phyloP scores from a whole-genome alignment of 2,888 invertebrate genomes.

The Isoperla grammatica region DNA sequence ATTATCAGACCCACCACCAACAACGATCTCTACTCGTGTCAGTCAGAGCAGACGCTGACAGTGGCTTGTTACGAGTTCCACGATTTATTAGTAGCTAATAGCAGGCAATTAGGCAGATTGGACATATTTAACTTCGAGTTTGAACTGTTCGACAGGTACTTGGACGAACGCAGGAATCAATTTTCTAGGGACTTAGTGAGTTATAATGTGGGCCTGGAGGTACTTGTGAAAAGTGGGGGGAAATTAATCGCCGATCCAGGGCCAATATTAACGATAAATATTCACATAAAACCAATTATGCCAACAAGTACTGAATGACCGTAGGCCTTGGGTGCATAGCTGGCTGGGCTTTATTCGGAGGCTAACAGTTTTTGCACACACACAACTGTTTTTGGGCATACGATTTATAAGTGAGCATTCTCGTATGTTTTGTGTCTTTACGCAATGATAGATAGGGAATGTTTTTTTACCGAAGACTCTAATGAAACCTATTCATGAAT shows the following conservation, averaged over 20 bases:
- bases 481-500: too few species aligned
- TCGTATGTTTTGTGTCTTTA: too few species aligned
- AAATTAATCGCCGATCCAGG: conserved; percentile 12
- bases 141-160: background rate
- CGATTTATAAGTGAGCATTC: too few species aligned
- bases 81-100: conserved; percentile 17
- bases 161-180: background rate
- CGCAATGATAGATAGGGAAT: too few species aligned
- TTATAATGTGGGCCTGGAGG: conserved; percentile 1
- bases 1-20: conserved; percentile 6
- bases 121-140: background rate
- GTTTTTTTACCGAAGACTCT: too few species aligned
- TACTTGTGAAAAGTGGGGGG: background rate
- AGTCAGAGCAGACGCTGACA: too few species aligned
- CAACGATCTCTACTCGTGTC: background rate
- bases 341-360: too few species aligned
- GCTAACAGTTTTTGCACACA: too few species aligned
- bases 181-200: background rate
- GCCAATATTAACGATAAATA: conserved; percentile 17
- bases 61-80: conserved; percentile 1
- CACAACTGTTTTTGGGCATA: too few species aligned
- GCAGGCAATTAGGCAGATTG: conserved; percentile 4
- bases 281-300: conserved; percentile 9
- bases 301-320: conserved; percentile 9
- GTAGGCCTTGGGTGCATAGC: background rate